Percentiles rank a stretch among this genome's conserved stretches.
phyloP scores from a whole-genome alignment of 1,140 invertebrate species.

The Zeugodacus cucurbitae region DNA sequence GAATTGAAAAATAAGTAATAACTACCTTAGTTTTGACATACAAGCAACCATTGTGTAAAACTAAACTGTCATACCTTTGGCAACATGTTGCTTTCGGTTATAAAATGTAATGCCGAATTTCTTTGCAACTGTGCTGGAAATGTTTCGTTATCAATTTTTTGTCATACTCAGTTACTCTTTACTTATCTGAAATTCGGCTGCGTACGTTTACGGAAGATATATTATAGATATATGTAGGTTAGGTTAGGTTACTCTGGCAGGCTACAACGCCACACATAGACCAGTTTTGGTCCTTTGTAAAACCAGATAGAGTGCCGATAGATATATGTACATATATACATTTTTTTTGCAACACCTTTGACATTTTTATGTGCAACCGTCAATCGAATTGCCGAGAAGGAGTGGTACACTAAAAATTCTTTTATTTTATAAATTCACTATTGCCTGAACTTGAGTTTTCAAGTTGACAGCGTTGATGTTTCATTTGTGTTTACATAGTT shows the following conservation, averaged over 20 bases:
- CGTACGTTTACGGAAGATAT: too few relatives aligned
- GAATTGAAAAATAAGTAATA: too few relatives aligned
- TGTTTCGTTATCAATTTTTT: not conserved
- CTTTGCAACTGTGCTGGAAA: not conserved
- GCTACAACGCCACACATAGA: too few relatives aligned
- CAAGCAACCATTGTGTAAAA: not conserved
- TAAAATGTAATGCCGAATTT: not conserved
- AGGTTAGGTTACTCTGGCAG: too few relatives aligned
- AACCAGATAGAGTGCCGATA: too few relatives aligned
- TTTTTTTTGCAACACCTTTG: constrained; percentile 1
- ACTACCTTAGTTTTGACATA: too few relatives aligned
- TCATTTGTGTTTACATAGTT: not conserved
- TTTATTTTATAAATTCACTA: constrained; percentile 1
- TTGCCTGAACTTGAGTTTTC: not conserved
- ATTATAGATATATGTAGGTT: too few relatives aligned
- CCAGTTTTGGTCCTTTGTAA: too few relatives aligned
- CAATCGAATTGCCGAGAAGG: not conserved
- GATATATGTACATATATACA: not conserved
- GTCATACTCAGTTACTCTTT: not conserved
- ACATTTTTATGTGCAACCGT: not conserved
- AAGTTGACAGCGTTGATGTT: not conserved
- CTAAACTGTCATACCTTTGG: not conserved
- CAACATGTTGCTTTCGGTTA: not conserved
- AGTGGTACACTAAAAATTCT: not conserved
- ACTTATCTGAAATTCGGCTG: not conserved